These are phyloP conservation scores for Drosophila parabipectinata DNA, from an alignment of 1,140 invertebrate genomes.

Conservation along the genomic window DNA sequence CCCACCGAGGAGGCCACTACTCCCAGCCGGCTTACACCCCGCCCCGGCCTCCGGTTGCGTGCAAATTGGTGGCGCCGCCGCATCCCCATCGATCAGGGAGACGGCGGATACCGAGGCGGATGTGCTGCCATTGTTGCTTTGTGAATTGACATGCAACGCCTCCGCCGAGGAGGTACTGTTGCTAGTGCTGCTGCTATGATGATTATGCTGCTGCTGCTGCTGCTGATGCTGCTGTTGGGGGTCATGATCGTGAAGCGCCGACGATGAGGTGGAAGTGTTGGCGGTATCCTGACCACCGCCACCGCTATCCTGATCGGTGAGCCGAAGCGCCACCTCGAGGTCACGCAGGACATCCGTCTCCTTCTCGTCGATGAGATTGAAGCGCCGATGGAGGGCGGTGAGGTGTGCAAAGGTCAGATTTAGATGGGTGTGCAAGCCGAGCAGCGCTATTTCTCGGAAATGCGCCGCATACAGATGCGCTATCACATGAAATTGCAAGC, in stretches of 20 bases:
- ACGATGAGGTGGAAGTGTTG: conserved; percentile 20
- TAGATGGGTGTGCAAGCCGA: conserved; percentile 96
- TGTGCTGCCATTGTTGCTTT: conserved; percentile 59
- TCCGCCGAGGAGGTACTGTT: conserved; percentile 60
- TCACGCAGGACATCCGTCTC: conserved; percentile 97
- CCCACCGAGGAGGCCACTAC: conserved; percentile 72
- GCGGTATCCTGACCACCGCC: conserved; percentile 20
- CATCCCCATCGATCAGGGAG: conserved; percentile 77
- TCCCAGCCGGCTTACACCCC: conserved; percentile 66
- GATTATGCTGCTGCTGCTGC: conserved; percentile 44
- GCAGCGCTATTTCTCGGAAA: conserved; percentile 96
- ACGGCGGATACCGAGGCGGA: conserved; percentile 42
- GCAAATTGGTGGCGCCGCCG: conserved; percentile 74
- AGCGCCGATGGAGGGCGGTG: conserved; percentile 94
- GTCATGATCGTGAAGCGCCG: conserved; percentile 28
- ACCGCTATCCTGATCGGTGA: conserved; percentile 84
- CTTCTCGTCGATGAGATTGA: conserved; percentile 96
- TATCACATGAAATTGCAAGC: conserved; percentile 98
- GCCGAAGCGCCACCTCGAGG: conserved; percentile 89
- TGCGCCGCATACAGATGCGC: conserved; percentile 99
- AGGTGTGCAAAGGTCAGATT: conserved; percentile 98
- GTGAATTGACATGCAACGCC: conserved; percentile 70
- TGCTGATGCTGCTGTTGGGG: conserved; percentile 24
- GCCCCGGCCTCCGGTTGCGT: conserved; percentile 78
- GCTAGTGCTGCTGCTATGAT: conserved; percentile 57